Evolutionary conservation across 1,140 invertebrate species (phyloP), one percentile per base, ranked within the genome.

Genomic region (Eupristina koningsbergeri): DNA sequence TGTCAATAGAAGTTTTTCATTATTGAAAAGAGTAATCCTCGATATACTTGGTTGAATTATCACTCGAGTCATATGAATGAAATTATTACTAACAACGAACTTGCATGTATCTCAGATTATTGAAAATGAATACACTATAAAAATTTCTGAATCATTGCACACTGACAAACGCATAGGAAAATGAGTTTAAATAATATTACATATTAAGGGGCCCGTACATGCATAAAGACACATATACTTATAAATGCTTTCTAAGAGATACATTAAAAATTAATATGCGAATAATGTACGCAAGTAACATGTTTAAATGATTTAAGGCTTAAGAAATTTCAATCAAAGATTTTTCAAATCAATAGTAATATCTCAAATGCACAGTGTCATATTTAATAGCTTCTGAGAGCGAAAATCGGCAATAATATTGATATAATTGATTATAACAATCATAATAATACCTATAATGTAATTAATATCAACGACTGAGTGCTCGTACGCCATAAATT

Each of bases 61-160:
- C 11, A 45, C 6, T 45, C 41, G 41, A 45, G n/a, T n/a, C n/a
- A 45, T 45, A 11, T 45, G 5, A 45, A 45, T 45, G 11, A 5
- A 11, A 11, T 7, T 7, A 45, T 45, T 7, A 5, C 41, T 45
- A 7, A 26, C 13, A 36, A 39, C 34, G 36, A 39, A 26, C 19
- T 36, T 36, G 0, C 34, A 39, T 69, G 36, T 39, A 39, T 69
- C 39, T 69, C 17, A 19, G 39, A 34, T 17, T 39, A 69, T 36
- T 69, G 67, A 69, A 69, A 71, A n/a, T 26, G 34, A 71, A 71
- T 71, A 71, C n/a, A 22, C 39, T 17, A 71, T 71, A 41, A 0
- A 39, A 39, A 69, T 22, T 29, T 69, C 39, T 69, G 67, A n/a
- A 71, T 71, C 36, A 26, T n/a, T 0, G n/a, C 67, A 41, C 19